Evolutionary conservation across 2,113 vertebrate species (phyloP).

Genomic region (Entomyzon cyanotis): DNA sequence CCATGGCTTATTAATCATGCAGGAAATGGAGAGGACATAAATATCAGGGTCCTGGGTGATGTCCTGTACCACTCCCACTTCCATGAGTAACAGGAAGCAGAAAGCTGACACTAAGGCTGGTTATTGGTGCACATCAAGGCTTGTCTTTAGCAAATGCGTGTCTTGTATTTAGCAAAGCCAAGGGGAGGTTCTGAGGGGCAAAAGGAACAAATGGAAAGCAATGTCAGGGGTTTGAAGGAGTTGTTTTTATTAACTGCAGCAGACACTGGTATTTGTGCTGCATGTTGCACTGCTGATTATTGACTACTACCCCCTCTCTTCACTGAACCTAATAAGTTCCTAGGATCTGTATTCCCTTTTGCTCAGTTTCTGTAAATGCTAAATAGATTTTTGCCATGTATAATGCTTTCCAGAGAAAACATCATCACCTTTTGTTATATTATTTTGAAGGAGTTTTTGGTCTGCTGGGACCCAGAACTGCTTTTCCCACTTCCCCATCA

Average conservation of each 20-base stretch:
- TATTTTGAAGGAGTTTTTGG: constrained; percentile 5
- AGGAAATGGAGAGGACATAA: background rate
- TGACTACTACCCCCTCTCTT: background rate
- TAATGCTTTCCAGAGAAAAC: constrained; percentile 33
- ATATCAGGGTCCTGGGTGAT: background rate
- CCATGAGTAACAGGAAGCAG: background rate
- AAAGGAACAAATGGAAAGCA: background rate
- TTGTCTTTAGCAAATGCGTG: background rate
- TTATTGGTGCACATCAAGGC: background rate
- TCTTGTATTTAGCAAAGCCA: background rate
- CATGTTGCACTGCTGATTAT: background rate
- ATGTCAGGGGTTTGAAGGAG: background rate
- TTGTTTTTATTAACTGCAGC: background rate
- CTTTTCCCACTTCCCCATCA: background rate
- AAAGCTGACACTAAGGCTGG: background rate
- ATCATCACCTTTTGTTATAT: constrained; percentile 6
- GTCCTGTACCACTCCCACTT: background rate
- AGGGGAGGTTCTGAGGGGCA: background rate
- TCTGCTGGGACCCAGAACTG: constrained; percentile 14
- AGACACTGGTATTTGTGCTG: background rate
- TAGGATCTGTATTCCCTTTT: constrained; percentile 15
- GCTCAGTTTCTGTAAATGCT: constrained; percentile 15
- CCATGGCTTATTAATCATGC: accelerated
- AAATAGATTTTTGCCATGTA: constrained; percentile 27
- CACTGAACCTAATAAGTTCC: background rate